Percentiles rank a stretch among this genome's conserved stretches.
phyloP scores from a whole-genome alignment of 2,797 vertebrate genomes.

The Acestrorhynchus altus region DNA sequence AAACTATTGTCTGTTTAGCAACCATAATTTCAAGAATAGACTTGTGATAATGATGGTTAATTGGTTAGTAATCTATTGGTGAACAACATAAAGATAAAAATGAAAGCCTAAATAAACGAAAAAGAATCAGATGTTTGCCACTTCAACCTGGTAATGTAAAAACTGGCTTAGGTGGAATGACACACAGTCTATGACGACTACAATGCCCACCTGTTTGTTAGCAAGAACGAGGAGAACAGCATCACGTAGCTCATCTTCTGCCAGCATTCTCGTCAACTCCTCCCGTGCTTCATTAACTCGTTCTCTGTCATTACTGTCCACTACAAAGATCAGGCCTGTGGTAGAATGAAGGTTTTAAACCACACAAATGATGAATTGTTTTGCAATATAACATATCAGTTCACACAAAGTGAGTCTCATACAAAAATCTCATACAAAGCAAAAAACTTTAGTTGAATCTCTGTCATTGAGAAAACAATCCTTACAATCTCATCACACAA shows the following conservation, averaged over 20 bases:
- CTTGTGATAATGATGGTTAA: too few species aligned
- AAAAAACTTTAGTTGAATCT: too few species aligned
- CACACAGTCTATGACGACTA: too few species aligned
- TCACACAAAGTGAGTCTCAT: background rate
- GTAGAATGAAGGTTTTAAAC: background rate
- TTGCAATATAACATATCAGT: background rate
- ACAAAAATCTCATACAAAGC: too few species aligned
- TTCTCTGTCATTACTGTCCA: slow-evolving; percentile 89
- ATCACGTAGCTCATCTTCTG: slow-evolving; percentile 85
- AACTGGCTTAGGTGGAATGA: background rate
- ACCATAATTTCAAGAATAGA: too few species aligned
- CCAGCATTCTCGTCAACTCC: slow-evolving; percentile 83
- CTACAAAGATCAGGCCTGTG: slow-evolving; percentile 87
- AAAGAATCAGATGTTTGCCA: background rate
- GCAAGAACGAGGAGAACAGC: slow-evolving; percentile 86
- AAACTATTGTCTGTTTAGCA: too few species aligned
- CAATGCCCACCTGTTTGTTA: slow-evolving; percentile 84
- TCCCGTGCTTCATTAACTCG: slow-evolving; percentile 85
- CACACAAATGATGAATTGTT: too few species aligned
- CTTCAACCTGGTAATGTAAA: too few species aligned
- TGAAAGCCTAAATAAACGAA: background rate
- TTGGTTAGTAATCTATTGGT: too few species aligned
- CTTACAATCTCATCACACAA: too few species aligned
- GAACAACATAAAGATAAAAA: too few species aligned
- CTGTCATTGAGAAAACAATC: too few species aligned